A percentile compares a stretch with the other conserved stretches of the same genome.
Evolutionary conservation across 1,140 invertebrate genomes (phyloP).

Genomic region (Caenorhabditis briggsae): DNA sequence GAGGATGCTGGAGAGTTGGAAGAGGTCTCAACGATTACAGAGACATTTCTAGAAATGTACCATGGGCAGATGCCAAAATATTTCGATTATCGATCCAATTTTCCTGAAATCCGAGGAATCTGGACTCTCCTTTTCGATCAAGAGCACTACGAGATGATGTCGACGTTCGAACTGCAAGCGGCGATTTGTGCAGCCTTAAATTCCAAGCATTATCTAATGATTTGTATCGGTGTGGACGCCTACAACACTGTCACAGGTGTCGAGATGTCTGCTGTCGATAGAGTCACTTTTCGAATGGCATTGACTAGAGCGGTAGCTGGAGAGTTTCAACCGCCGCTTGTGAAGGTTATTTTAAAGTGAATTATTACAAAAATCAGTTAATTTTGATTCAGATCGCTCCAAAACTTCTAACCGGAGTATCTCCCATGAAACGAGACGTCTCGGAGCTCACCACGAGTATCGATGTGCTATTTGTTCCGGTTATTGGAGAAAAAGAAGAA

Average conservation of each 20-base stretch:
- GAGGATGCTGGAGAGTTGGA: not conserved
- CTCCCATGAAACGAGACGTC: constrained; percentile 26
- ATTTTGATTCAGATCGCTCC: not conserved
- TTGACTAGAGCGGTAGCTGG: constrained; percentile 10
- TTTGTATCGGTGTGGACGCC: constrained; percentile 18
- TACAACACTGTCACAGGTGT: constrained; percentile 27
- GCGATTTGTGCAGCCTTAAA: constrained; percentile 31
- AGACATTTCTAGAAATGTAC: not conserved
- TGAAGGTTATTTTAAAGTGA: not conserved
- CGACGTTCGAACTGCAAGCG: not conserved
- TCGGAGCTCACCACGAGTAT: not conserved
- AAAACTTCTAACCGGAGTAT: not conserved
- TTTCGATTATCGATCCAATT: constrained; percentile 6
- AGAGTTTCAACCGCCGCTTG: constrained; percentile 6
- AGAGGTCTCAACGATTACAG: not conserved
- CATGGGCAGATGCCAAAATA: constrained; percentile 23
- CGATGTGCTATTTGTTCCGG: constrained; percentile 29
- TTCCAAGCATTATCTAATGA: not conserved
- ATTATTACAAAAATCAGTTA: not conserved
- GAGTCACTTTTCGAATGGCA: constrained; percentile 6
- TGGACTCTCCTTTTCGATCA: constrained; percentile 32
- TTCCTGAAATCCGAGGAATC: constrained; percentile 5
- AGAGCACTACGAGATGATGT: not conserved
- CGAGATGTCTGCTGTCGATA: constrained; percentile 11
- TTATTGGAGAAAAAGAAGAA: not conserved